Percentiles rank a stretch among this genome's conserved stretches.
phyloP scores from a whole-genome alignment of 2,113 vertebrate genomes.

The Forbesichthys papilliferus region DNA sequence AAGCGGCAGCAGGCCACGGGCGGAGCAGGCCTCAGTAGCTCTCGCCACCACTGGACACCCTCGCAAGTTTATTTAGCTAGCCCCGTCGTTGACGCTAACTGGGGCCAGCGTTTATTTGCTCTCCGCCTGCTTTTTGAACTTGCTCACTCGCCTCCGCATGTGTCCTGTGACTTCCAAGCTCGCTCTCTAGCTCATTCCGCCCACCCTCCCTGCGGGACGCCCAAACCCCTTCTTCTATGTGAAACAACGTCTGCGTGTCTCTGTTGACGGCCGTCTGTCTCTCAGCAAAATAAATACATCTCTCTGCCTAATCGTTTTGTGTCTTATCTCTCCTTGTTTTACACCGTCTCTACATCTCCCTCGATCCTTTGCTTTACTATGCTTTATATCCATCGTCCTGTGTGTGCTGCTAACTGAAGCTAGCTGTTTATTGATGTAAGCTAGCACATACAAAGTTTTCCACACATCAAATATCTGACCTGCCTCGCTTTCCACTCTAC shows the following conservation, averaged over 20 bases:
- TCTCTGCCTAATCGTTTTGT: conserved; percentile 22
- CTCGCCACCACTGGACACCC: conserved; percentile 56
- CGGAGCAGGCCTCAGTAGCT: conserved; percentile 53
- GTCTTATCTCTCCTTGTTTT: conserved; percentile 26
- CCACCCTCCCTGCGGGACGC: too few species aligned
- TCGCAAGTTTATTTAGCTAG: conserved; percentile 58
- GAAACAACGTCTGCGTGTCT: neutral
- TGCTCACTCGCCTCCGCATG: neutral
- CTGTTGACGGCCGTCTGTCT: neutral
- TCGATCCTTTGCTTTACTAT: neutral
- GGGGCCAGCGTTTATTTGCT: conserved; percentile 44
- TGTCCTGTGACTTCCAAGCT: conserved; percentile 11
- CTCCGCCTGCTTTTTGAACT: conserved; percentile 27
- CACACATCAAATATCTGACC: conserved; percentile 58
- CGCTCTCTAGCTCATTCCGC: neutral
- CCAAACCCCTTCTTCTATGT: too few species aligned
- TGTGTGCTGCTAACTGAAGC: conserved; percentile 53
- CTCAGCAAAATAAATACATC: neutral
- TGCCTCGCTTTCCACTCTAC: conserved; percentile 32
- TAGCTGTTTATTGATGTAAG: conserved; percentile 60
- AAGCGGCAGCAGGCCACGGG: conserved; percentile 52
- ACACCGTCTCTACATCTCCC: neutral
- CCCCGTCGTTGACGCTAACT: conserved; percentile 40
- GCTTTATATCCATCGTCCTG: conserved; percentile 58
- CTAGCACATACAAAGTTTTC: conserved; percentile 54